Evolutionary conservation across 2,888 invertebrate species (phyloP).

Genomic region (Cerastis leucographa): DNA sequence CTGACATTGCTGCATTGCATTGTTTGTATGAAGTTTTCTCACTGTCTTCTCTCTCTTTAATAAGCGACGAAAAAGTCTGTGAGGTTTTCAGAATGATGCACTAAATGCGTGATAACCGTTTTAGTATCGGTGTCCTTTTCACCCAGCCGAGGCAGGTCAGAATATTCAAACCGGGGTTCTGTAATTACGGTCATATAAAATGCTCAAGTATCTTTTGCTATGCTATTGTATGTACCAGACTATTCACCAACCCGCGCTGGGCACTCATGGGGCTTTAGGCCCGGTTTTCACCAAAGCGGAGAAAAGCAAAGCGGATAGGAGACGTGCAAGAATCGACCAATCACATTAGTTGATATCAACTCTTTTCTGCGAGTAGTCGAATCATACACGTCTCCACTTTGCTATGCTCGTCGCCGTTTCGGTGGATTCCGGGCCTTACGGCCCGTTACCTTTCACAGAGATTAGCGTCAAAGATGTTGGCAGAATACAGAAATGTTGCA

Average conservation of each 20-base stretch:
- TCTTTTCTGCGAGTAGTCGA: neutral
- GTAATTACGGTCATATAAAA: neutral
- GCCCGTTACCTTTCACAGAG: conserved; percentile 3
- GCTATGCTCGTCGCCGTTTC: neutral
- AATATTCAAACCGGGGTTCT: too few species aligned
- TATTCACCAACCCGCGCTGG: neutral
- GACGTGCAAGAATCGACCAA: neutral
- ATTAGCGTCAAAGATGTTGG: neutral
- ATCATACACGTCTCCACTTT: neutral
- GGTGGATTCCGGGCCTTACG: neutral
- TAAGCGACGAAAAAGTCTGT: too few species aligned
- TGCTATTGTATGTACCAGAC: neutral
- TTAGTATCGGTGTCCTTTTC: too few species aligned
- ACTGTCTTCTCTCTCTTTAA: too few species aligned
- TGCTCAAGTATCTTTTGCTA: neutral
- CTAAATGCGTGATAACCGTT: too few species aligned
- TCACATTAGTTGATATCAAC: neutral
- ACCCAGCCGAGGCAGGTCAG: too few species aligned
- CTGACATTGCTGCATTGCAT: too few species aligned
- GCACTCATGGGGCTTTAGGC: neutral
- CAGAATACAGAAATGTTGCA: neutral
- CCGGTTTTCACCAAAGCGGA: neutral
- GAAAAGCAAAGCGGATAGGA: neutral
- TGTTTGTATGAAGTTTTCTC: neutral
- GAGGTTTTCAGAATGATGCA: too few species aligned